Base-by-base conservation (phyloP, 2,888 invertebrate genomes). In the Sabellastarte sp. region DNA sequence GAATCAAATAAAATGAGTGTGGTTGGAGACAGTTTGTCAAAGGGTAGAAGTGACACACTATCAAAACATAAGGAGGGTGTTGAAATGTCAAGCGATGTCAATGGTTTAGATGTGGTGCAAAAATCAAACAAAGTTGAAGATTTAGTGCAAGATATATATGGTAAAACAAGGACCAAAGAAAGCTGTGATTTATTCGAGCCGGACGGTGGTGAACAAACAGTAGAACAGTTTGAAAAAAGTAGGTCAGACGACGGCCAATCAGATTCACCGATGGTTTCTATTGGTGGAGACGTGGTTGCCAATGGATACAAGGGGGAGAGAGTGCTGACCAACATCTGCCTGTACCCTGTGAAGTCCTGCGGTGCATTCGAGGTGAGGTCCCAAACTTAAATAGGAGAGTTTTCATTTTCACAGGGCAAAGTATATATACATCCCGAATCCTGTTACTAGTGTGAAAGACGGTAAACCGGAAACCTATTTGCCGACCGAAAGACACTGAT, bases 271-370 rank as follows among this genome's bases (percentile, higher is more conserved):
- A 26, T 5, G 20, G 53, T 26, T 15, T 5, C 10, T 26, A 53
- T 53, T 26, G 20, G 20, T 24, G 24, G 28, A 24, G 53, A 53
- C 41, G 20, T 20, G 41, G 20, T 41, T 10, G 41, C 41, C 10
- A 10, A 41, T 41, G 10, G 10, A 41, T 10, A 41, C 41, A 41
- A 41, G 20, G 20, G 10, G 10, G 20, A 41, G 20, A 41, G 10
- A 20, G 10, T 15, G 20, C 41, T 41, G 10, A 15, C 10, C 41
- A 80, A 86, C 66, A 87, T 91, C 68, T 89, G 88, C 77, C 86
- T 95, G 57, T 96, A 92, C 82, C 96, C 96, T 0, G 87, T 96
- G 3, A 96, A 96, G 85, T 95, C 95, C 0, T 95, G 95, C 84
- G 93, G 89, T 0, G 89, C 91, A 4, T 90, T 90, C 76, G 88